Evolutionary conservation across 1,140 invertebrate genomes (phyloP).

Genomic region (Bacillus rossius): DNA sequence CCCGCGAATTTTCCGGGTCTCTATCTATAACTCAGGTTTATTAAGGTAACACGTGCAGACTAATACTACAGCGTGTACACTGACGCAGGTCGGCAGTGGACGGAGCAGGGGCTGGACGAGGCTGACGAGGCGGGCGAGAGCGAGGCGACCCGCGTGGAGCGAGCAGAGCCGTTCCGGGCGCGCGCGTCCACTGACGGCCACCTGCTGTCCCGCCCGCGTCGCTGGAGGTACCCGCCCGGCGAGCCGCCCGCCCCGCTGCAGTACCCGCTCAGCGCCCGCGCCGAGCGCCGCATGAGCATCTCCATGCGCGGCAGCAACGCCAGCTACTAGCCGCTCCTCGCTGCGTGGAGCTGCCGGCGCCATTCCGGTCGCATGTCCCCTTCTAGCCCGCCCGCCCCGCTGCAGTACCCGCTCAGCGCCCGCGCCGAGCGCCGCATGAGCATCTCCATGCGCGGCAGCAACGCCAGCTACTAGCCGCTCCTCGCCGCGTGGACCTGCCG

Average conservation of each 20-base stretch:
- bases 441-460: constrained; percentile 39
- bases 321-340: constrained; percentile 20
- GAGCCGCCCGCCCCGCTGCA: constrained; percentile 13
- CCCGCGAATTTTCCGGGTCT: too few relatives aligned
- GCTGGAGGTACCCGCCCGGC: constrained; percentile 17
- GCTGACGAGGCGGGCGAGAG: constrained; percentile 15
- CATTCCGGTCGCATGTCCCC: constrained; percentile 49
- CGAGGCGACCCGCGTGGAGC: constrained; percentile 9
- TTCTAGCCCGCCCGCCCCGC: constrained; percentile 26
- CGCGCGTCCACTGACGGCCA: constrained; percentile 56
- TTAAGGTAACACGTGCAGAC: too few relatives aligned
- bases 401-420: constrained; percentile 10
- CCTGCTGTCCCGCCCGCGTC: constrained; percentile 27
- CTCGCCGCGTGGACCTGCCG: constrained; percentile 10
- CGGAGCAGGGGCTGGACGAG: constrained; percentile 33
- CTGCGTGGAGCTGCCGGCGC: constrained; percentile 23
- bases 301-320: constrained; percentile 37
- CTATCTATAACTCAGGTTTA: too few relatives aligned
- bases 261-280: constrained; percentile 11
- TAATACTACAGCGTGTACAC: constrained; percentile 20
- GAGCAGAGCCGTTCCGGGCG: constrained; percentile 47
- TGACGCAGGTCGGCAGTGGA: constrained; percentile 43
- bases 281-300: constrained; percentile 39
- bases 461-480: constrained; percentile 22
- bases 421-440: constrained; percentile 37